Base-by-base conservation (phyloP, 2,888 invertebrate species). In the Hanleya hanleyi region DNA sequence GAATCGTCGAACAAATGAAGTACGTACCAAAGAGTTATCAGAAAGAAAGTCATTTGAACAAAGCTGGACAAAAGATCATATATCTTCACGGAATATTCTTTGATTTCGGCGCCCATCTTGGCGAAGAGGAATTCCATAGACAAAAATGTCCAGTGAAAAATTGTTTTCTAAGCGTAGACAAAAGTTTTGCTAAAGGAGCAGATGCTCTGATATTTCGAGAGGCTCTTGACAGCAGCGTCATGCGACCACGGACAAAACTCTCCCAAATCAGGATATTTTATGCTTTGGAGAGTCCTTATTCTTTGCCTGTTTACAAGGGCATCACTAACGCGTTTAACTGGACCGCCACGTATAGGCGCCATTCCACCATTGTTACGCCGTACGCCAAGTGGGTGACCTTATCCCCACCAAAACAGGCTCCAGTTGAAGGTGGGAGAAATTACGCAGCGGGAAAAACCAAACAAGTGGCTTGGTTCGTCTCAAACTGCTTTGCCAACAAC, bases 381-480 rank as follows among this genome's bases (percentile, higher is more conserved):
- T 97, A 97, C 90, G 97, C 97, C 90, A 91, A 95, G 82, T 97
- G 96, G 96, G 95, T 95, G 69, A 96, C 96, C 91, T 95, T 95
- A 87, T 94, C 94, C 68, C 57, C 57, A 22, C 57, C 57, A 29
- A 15, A 22, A 26, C 4, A 29, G 15, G 29, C 26, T 29, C 57
- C 57, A 26, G n/a, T n/a, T n/a, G 22, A 1, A 4, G n/a, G 3
- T 18, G 64, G 36, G 18, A 15, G 64, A 26, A 77, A 80, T 66
- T 81, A 38, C 64, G 75, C 75, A 36, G 96, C 96, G 0, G 96
- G 96, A 89, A 97, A 97, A 90, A 96, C 96, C 65, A 96, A 95
- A 91, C 95, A 93, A 95, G 86, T 97, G 9, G 97, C 97, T 72
- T 97, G 97, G 97, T 97, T 97, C 91, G 97, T 97, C 70, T 97